Base-by-base conservation (phyloP, 2,797 vertebrate genomes). In the Okamejei kenojei region DNA sequence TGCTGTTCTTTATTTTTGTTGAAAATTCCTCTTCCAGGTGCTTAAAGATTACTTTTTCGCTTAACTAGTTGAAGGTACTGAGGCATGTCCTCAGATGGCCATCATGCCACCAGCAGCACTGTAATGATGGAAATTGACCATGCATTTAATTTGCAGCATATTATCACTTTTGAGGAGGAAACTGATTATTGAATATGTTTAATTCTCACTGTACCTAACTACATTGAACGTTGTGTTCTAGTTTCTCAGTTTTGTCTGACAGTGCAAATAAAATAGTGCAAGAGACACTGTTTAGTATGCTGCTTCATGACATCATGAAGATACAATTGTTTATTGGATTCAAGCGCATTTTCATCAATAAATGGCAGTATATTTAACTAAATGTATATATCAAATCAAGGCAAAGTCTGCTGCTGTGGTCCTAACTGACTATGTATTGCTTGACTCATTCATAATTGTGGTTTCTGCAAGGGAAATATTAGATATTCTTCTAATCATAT, bases 401-500 rank as follows among this genome's bases (percentile, higher is more conserved):
- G 61, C 84, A 88, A 88, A 68, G 2, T n/a, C n/a, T 88, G n/a
- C 3, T 88, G n/a, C 65, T 63, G 63, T 61, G n/a, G 63, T 88
- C n/a, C 35, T 88, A 65, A 88, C n/a, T 88, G 23, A 29, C 29
- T 54, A 21, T 58, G 80, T 54, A 29, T 58, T 82, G 68, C 68
- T 91, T 73, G 65, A 29, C 90, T 76, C 10, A 45, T 26, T 58
- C 90, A 92, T 17, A 45, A 92, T 76, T 92, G 71, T 74, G 29
- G 13, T 92, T 68, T 32, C 63, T 65, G 63, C 7, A 92, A 91
- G 71, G 23, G 45, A 92, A 76, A 54, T 73, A 73, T 91, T 91
- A 73, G 63, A 73, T 91, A 88, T 35, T 88, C 7, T 76, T 71
- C 38, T 76, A 74, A 92, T 58, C 71, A 92, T 38, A 54, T 11